Conservation (phyloP, 2,797 vertebrate species). For the Fringilla coelebs region DNA sequence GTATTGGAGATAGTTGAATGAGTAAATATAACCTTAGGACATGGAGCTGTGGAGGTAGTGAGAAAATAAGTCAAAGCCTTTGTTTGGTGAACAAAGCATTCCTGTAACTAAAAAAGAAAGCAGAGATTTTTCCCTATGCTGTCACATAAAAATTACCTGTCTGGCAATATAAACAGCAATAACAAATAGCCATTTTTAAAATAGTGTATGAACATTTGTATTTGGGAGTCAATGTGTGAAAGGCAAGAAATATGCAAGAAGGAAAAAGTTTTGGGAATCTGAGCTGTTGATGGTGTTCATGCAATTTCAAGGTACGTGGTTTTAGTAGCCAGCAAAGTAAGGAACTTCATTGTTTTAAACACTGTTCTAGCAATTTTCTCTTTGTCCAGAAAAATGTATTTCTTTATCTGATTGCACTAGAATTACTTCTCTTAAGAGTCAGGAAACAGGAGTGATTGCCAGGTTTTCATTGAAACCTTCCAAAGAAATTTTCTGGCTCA, state of each 20-base stretch:
- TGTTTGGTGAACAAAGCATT: background rate
- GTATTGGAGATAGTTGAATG: background rate
- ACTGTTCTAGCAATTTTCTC: background rate
- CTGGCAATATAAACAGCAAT: background rate
- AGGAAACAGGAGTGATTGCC: background rate
- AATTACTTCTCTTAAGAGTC: background rate
- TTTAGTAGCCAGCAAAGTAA: background rate
- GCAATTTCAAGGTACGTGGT: background rate
- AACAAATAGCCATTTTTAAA: background rate
- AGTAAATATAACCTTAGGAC: background rate
- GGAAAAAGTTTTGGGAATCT: background rate
- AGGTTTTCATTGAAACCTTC: slow-evolving; percentile 10
- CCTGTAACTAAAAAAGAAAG: background rate
- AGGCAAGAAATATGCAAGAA: background rate
- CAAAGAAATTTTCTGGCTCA: background rate
- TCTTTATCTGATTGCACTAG: background rate
- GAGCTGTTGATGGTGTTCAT: background rate
- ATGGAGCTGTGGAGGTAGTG: background rate
- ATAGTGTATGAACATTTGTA: background rate
- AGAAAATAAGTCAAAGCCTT: background rate
- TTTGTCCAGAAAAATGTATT: background rate
- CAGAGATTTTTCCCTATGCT: background rate
- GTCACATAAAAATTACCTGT: background rate
- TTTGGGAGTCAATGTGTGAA: background rate
- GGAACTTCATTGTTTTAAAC: background rate